Conservation (phyloP, 2,113 vertebrate genomes). For the Chaetorhynchus papuensis region DNA sequence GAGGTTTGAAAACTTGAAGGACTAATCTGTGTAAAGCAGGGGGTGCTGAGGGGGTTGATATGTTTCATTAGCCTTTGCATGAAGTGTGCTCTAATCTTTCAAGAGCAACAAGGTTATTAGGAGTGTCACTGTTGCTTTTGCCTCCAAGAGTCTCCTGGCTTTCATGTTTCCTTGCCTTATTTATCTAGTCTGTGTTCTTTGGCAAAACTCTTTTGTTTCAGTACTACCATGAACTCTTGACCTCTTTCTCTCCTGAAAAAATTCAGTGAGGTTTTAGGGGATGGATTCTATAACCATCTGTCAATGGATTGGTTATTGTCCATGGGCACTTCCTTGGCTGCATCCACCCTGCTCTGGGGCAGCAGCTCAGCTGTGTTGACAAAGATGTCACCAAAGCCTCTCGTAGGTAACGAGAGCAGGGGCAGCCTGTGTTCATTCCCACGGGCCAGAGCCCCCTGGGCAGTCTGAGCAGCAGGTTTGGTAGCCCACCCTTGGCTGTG, state of each 20-base stretch:
- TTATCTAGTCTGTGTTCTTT: background rate
- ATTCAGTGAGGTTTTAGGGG: background rate
- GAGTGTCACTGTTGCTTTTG: background rate
- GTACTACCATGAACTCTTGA: background rate
- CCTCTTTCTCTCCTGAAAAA: background rate
- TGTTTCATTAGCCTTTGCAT: background rate
- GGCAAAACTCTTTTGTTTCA: background rate
- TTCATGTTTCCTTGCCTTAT: background rate
- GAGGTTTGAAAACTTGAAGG: background rate
- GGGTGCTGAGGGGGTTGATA: background rate
- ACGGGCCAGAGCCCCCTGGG: rapidly evolving
- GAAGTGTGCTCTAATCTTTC: background rate
- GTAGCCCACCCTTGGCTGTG: background rate
- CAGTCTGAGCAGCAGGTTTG: background rate
- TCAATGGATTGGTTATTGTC: background rate
- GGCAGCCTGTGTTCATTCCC: background rate
- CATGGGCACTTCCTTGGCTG: background rate
- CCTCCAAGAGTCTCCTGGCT: background rate
- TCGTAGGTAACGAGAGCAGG: background rate
- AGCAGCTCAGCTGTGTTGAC: background rate
- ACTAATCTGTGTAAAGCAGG: background rate
- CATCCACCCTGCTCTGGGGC: background rate
- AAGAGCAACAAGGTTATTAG: background rate
- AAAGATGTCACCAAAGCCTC: background rate
- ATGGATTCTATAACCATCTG: background rate